Percentiles rank a stretch among this genome's conserved stretches.
These are phyloP conservation scores for Drosophila subpulchrella DNA, from an alignment of 1,140 invertebrate species.

Conservation along the genomic window DNA sequence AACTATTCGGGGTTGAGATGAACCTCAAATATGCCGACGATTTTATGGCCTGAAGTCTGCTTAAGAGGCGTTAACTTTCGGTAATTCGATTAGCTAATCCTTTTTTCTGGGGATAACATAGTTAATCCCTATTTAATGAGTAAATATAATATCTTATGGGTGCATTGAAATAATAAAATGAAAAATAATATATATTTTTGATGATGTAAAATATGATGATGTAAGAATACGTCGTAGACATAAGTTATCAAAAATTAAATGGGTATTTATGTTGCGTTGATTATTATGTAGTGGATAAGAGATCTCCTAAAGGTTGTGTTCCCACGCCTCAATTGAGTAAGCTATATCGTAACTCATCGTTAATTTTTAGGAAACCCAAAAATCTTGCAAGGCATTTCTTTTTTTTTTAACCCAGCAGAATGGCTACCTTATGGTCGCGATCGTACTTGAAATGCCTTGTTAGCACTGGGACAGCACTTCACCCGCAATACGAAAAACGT, in stretches of 20 bases:
- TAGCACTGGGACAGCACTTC: slow-evolving; percentile 71
- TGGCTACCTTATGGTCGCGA: slow-evolving; percentile 32
- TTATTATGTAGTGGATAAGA: neutral
- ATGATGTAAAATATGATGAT: no score
- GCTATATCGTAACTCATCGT: slow-evolving; percentile 25
- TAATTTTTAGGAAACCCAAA: slow-evolving; percentile 31
- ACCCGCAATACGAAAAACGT: slow-evolving; percentile 59
- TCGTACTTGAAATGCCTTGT: slow-evolving; percentile 57
- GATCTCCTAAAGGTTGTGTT: neutral
- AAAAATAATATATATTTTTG: no score
- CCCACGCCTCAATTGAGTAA: slow-evolving; percentile 26
- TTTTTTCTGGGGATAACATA: neutral
- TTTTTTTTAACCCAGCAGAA: slow-evolving; percentile 14
- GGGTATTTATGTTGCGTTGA: neutral
- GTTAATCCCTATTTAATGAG: neutral
- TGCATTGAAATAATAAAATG: no score
- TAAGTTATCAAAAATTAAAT: neutral
- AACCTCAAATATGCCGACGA: neutral
- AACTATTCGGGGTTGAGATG: neutral
- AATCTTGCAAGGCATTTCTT: slow-evolving; percentile 34
- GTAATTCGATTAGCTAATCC: slow-evolving; percentile 45
- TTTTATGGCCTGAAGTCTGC: slow-evolving; percentile 1
- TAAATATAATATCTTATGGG: neutral
- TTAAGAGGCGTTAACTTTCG: slow-evolving; percentile 33
- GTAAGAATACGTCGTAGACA: no score